Evolutionary conservation across 2,797 vertebrate genomes (phyloP).

Genomic region (Tenualosa thibaudeaui): DNA sequence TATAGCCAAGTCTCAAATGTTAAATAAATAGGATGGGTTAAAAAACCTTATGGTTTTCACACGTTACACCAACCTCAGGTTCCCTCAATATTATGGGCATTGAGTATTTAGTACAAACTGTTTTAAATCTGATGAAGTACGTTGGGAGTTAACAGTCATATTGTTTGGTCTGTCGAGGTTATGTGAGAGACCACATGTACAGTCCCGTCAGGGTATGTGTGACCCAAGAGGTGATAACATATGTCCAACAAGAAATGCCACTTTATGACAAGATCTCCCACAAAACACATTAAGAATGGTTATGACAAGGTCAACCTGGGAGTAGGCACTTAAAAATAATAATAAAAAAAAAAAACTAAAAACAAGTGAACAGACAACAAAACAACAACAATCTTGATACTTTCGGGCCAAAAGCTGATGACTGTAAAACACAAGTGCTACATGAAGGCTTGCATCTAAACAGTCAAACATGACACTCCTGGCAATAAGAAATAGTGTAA

Average conservation of each 20-base stretch:
- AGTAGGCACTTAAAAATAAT: background rate
- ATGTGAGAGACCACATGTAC: background rate
- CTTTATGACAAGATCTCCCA: background rate
- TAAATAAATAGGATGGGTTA: background rate
- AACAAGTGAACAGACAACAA: background rate
- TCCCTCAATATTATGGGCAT: background rate
- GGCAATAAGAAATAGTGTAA: background rate
- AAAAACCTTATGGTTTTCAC: background rate
- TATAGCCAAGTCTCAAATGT: background rate
- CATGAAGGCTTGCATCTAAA: background rate
- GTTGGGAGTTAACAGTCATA: background rate
- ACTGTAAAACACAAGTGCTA: background rate
- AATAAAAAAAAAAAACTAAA: background rate
- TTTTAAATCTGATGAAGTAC: background rate
- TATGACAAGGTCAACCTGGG: background rate
- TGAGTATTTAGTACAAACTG: background rate
- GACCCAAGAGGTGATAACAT: background rate
- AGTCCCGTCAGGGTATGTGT: background rate
- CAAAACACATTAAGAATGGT: background rate
- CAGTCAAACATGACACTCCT: background rate
- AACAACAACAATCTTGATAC: no score
- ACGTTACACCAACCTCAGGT: slow-evolving; percentile 30
- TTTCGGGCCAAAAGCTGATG: background rate
- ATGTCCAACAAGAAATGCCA: background rate
- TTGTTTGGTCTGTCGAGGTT: background rate